These are phyloP conservation scores for Drosophila meridiana DNA, from an alignment of 2,888 invertebrate species.

Conservation along the genomic window DNA sequence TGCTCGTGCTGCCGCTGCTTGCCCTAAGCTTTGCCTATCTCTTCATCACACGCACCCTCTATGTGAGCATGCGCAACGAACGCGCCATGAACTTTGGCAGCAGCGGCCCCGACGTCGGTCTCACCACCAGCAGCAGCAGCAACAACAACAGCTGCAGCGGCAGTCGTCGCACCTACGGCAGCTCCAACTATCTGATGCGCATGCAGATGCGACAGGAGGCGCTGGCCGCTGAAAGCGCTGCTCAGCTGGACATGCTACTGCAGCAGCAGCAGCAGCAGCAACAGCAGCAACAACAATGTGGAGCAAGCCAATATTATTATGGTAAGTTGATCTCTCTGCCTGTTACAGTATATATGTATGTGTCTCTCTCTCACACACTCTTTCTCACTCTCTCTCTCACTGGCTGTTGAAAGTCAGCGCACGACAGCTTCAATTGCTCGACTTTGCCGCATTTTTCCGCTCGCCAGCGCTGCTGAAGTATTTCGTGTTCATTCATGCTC, in stretches of 20 bases:
- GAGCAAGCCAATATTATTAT: constrained; percentile 56
- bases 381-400: background rate
- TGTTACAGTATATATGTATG: no score
- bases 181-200: constrained; percentile 32
- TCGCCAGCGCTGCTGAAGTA: constrained; percentile 7
- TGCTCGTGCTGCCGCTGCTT: constrained; percentile 88
- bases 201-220: constrained; percentile 38
- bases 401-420: background rate
- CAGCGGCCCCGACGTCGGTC: constrained; percentile 58
- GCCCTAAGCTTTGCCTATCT: constrained; percentile 88
- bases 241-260: constrained; percentile 41
- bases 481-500: background rate
- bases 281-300: constrained; percentile 53
- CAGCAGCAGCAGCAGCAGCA: constrained; percentile 65
- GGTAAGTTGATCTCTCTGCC: constrained; percentile 38
- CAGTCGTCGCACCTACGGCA: constrained; percentile 27
- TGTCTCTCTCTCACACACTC: background rate
- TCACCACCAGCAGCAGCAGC: constrained; percentile 20
- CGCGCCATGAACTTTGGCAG: constrained; percentile 73
- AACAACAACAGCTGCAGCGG: constrained; percentile 18
- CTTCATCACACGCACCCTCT: constrained; percentile 85
- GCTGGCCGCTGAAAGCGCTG: constrained; percentile 14
- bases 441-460: constrained; percentile 8
- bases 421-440: constrained; percentile 24
- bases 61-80: constrained; percentile 84